Evolutionary conservation across 2,113 vertebrate genomes (phyloP), one percentile per base, ranked within the genome.

Genomic region (Heterochromis multidens): DNA sequence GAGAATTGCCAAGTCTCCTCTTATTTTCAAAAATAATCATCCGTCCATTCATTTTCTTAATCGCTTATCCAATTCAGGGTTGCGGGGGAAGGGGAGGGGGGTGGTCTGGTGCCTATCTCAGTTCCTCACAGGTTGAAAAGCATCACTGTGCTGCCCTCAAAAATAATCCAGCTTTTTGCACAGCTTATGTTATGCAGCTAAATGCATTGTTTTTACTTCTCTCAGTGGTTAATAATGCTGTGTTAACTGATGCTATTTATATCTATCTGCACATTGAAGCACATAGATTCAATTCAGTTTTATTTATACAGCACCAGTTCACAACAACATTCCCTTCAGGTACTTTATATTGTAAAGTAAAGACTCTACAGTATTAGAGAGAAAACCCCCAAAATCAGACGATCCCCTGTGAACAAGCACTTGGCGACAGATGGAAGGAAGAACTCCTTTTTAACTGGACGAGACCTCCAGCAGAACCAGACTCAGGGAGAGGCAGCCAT

Each of bases 241-340:
- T 84, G 79, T 87, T 83, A 63, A 84, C 70, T 89, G 90, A 88
- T 16, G 72, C 84, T 88, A 82, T 92, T 90, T 92, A 89, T 91
- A 82, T 93, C 94, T 96, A 94, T 96, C 95, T 90, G 79, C 81
- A 87, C 92, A 89, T 72, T 6, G 79, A 86, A 84, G 88, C 91
- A 84, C 85, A 31, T 54, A 83, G 80, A 70, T 79, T 56, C 78
- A 57, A 23, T 23, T 11, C n/a, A 57, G 4, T 57, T 19, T 52
- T 52, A 52, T 52, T 52, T 19, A 23, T 23, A 23, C 23, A 12
- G n/a, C n/a, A 23, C 54, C 56, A 57, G 11, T 23, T 57, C 56
- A 57, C 10, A 23, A 57, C 11, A 25, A 13, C 2, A 23, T 11
- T 23, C 21, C n/a, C 54, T 1, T 2, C 11, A 13, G 10, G 21